Percentiles rank a stretch among this genome's conserved stretches.
Conservation (phyloP, 92 coral and sea anemone species). For the Umimayanthus kanabou region DNA sequence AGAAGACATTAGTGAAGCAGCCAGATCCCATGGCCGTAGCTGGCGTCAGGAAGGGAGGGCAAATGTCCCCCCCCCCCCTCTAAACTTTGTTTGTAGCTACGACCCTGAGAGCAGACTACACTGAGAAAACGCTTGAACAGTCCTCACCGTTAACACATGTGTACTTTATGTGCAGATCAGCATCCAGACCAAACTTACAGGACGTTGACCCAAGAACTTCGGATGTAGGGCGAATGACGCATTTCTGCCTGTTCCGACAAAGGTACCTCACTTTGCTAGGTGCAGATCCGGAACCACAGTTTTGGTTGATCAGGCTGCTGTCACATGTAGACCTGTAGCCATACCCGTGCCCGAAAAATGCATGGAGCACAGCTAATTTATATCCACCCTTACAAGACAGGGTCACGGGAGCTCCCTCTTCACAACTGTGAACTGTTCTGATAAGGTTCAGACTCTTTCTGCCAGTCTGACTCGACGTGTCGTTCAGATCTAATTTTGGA, state of each 20-base stretch:
- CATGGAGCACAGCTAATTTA: conserved; percentile 19
- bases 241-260: conserved; percentile 53
- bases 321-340: conserved; percentile 60
- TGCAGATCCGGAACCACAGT: conserved; percentile 46
- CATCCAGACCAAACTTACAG: conserved; percentile 61
- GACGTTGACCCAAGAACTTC: conserved; percentile 59
- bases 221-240: conserved; percentile 52
- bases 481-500: neutral
- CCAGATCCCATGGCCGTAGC: too few relatives aligned
- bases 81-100: too few relatives aligned
- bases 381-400: conserved; percentile 29
- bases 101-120: too few relatives aligned
- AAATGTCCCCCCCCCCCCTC: too few relatives aligned
- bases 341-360: conserved; percentile 46
- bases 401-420: conserved; percentile 12
- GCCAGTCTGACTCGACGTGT: neutral
- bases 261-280: conserved; percentile 47
- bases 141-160: conserved; percentile 56
- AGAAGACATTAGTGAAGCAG: too few relatives aligned
- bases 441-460: neutral
- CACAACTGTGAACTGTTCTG: conserved; percentile 36
- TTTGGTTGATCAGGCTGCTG: conserved; percentile 50
- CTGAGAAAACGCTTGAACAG: neutral
- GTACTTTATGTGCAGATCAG: conserved; percentile 58
- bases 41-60: too few relatives aligned